A percentile compares a stretch with the other conserved stretches of the same genome.
Evolutionary conservation across 2,888 invertebrate genomes (phyloP).

Genomic region (Acronicta psi): DNA sequence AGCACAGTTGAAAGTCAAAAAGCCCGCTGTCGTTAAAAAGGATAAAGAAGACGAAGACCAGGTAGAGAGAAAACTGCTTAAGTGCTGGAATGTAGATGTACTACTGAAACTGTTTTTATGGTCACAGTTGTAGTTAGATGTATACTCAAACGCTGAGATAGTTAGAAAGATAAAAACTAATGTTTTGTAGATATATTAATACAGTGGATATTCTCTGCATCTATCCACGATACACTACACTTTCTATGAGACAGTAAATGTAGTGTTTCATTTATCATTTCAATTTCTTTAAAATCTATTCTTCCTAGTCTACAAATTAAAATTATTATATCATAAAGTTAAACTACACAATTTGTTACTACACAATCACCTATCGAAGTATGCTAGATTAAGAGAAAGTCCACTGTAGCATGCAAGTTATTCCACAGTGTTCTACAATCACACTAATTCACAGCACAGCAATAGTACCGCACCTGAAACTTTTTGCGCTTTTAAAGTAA

Average conservation of each 20-base stretch:
- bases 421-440: slow-evolving; percentile 46
- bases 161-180: slow-evolving; percentile 70
- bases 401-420: slow-evolving; percentile 55
- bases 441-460: slow-evolving; percentile 65
- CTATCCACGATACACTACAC: slow-evolving; percentile 23
- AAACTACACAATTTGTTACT: not conserved
- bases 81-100: slow-evolving; percentile 49
- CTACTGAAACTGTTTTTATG: slow-evolving; percentile 56
- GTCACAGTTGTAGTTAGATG: slow-evolving; percentile 43
- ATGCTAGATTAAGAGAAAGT: slow-evolving; percentile 30
- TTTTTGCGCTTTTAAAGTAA: slow-evolving; percentile 70
- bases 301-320: too few species aligned
- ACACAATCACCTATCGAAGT: not conserved
- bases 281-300: not conserved
- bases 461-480: slow-evolving; percentile 64
- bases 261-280: slow-evolving; percentile 18
- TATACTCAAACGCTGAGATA: slow-evolving; percentile 71
- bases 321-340: not conserved
- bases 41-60: slow-evolving; percentile 72
- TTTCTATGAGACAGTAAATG: slow-evolving; percentile 21
- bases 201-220: slow-evolving; percentile 58
- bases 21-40: slow-evolving; percentile 84
- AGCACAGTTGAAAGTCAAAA: slow-evolving; percentile 85
- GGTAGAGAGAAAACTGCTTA: slow-evolving; percentile 69
- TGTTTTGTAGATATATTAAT: slow-evolving; percentile 63